Base-by-base conservation (phyloP, 2,888 invertebrate species). In the Stenoptilia bipunctidactyla region DNA sequence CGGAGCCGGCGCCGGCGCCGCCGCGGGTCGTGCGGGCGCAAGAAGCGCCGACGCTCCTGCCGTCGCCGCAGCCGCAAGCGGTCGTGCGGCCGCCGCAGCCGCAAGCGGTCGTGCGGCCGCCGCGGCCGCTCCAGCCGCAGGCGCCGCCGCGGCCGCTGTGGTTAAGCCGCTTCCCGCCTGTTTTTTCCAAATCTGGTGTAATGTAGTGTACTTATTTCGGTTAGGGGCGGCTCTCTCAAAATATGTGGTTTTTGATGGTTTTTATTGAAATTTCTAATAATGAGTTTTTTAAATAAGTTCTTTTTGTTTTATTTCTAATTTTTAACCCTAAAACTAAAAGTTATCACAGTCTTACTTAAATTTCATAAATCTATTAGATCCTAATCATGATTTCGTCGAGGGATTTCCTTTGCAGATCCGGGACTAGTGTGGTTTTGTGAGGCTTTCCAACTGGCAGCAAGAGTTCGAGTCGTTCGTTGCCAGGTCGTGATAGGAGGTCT, bases 391-490 rank as follows among this genome's bases (percentile, higher is more conserved):
- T 93, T 36, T 95, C 89, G 0, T 89, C 75, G 9, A 96, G 65
- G 0, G 77, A 51, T 66, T 96, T 96, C 35, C 96, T 80, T 15
- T 84, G 61, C 13, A 96, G 79, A 54, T 90, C 89, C 0, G 96
- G 96, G 0, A 96, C 91, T 0, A 87, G 87, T 43, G 93, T 90
- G 36, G 90, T 87, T n/a, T 86, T 64, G 1, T 91, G 86, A 0
- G 96, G 93, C 74, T 92, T 93, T 0, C 97, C 97, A 0, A 97
- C 89, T 0, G 97, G 96, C 10, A 97, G 73, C 3, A 97, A 85
- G 0, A 96, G 85, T 4, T 91, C 86, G 15, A 96, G 75, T 50
- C 95, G 92, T 66, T 97, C 97, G 55, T 91, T 90, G 0, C 62
- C 53, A 0, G 96, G 96, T 38, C 97, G 85, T n/a, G 86, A 82